Evolutionary conservation across 2,113 vertebrate species (phyloP).

Genomic region (Danio rerio): DNA sequence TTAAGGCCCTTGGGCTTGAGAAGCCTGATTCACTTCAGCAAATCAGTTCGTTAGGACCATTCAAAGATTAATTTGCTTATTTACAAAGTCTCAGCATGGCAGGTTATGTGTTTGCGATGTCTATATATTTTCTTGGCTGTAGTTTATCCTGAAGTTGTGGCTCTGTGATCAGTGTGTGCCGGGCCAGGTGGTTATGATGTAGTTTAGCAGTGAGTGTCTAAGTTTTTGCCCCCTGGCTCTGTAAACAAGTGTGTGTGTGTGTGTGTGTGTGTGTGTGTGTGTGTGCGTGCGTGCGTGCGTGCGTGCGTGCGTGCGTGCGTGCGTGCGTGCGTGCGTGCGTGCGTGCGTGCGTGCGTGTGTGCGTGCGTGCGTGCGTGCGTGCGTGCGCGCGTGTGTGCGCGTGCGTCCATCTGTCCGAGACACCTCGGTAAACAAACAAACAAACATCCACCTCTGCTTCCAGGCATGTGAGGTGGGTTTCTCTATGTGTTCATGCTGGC

Average conservation of each 20-base stretch:
- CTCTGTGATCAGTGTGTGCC: conserved; percentile 3
- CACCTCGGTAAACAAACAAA: conserved; percentile 15
- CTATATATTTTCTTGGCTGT: neutral
- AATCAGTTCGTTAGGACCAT: neutral
- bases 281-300: no score
- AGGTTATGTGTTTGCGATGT: neutral
- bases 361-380: no score
- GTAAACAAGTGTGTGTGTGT: conserved; percentile 39
- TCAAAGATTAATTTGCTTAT: neutral
- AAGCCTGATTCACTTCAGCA: neutral
- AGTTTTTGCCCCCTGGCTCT: conserved; percentile 34
- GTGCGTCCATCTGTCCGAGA: no score
- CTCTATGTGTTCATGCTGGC: neutral
- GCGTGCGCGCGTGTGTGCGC: no score
- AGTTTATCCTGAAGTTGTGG: neutral
- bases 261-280: no score
- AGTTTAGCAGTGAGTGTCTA: neutral
- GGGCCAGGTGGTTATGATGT: conserved; percentile 29
- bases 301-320: no score
- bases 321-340: no score
- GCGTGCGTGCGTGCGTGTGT: no score
- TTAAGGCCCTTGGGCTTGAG: conserved; percentile 9
- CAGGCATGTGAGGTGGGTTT: neutral
- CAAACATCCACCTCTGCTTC: conserved; percentile 14
- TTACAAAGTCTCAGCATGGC: neutral